phyloP scores from a whole-genome alignment of 2,797 vertebrate genomes.

The Nyctalus aviator region DNA sequence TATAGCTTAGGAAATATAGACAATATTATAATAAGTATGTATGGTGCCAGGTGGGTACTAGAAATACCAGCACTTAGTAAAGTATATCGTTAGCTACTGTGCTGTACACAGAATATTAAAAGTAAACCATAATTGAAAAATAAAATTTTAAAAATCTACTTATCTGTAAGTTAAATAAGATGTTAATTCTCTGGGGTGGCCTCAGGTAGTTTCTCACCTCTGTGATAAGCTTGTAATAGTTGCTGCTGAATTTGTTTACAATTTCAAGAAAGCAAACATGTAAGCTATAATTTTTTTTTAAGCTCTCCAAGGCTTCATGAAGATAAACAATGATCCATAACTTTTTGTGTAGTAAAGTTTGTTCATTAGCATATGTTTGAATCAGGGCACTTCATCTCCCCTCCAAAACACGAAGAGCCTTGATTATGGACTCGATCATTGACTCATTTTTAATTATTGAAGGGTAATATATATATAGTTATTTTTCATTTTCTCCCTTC shows the following conservation, averaged over 20 bases:
- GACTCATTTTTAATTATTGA: conserved; percentile 44
- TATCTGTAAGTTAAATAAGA: not conserved
- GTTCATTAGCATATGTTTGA: conserved; percentile 6
- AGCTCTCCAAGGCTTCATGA: not conserved
- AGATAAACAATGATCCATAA: not conserved
- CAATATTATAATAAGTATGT: not conserved
- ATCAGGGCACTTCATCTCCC: not conserved
- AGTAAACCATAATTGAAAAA: not conserved
- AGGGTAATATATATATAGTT: not conserved
- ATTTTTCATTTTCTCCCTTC: conserved; percentile 9
- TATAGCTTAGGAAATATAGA: not conserved
- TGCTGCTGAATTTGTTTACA: conserved; percentile 34
- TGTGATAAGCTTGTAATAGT: not conserved
- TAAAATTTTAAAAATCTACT: not conserved
- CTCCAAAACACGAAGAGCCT: not conserved
- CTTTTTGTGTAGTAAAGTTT: not conserved
- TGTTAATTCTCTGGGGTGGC: not conserved
- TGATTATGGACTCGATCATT: conserved; percentile 34
- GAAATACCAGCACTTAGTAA: not conserved
- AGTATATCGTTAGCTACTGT: not conserved
- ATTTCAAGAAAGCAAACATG: conserved; percentile 42
- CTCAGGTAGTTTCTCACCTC: not conserved
- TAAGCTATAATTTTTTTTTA: not conserved
- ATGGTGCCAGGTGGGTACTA: not conserved
- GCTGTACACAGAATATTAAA: not conserved